Base-by-base conservation (phyloP, 2,113 vertebrate genomes). In the Plotosus lineatus region DNA sequence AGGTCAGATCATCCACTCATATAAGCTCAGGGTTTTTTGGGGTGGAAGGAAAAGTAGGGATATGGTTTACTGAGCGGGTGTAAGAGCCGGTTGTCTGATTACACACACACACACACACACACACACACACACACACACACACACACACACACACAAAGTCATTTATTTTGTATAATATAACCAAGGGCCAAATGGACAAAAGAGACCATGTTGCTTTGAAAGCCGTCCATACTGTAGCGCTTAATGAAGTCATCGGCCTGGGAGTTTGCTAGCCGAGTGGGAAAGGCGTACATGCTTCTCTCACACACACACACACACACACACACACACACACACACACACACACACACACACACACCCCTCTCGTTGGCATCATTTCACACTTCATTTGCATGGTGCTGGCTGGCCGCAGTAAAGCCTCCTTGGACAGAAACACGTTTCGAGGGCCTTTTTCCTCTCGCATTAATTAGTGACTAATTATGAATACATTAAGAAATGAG, bases 401-500 rank as follows among this genome's bases (percentile, higher is more conserved):
- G 87, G 90, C 89, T 90, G 87, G 88, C 89, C 65, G 61, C 82
- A 89, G 78, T 83, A 86, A 88, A 91, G 90, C 89, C 88, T 83
- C 80, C 90, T 51, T 51, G 46, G 69, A 73, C 2, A 46, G 48
- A 73, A 73, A 51, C 28, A 75, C 82, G 90, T 90, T n/a, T 91
- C 61, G 85, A 83, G 72, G 88, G 85, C 71, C 84, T 91, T 90
- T 90, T 73, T 33, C 46, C 85, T 84, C 77, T 82, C 84, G 90
- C 87, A 90, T 90, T 90, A 90, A 93, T 93, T 91, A 89, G 85
- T 74, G 81, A 87, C 86, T 89, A 91, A 92, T 92, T 92, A 89
- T 87, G 89, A 93, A 92, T 92, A 90, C 88, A 90, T 90, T 88
- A 90, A 91, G 88, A 88, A 91, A 92, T 90, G 90, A 92, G 74